Percentiles rank a stretch among this genome's conserved stretches.
Conservation (phyloP, 1,140 invertebrate genomes). For the Scaptomyza montana region DNA sequence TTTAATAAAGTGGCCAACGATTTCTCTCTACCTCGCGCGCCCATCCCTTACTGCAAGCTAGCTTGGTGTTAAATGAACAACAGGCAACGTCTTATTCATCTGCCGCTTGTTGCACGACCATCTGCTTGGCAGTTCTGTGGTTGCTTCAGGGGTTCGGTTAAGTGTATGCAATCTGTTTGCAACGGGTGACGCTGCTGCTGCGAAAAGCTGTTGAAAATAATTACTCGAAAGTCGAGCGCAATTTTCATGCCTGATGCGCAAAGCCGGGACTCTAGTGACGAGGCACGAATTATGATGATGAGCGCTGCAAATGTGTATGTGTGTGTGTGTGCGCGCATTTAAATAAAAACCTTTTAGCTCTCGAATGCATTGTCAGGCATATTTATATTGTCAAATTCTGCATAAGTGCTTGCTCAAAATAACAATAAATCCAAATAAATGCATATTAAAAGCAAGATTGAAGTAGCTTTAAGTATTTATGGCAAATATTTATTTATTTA, state of each 20-base stretch:
- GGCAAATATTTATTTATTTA: not conserved
- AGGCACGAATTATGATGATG: conserved; percentile 9
- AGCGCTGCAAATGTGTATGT: not conserved
- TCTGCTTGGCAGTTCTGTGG: conserved; percentile 3
- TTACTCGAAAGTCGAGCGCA: conserved; percentile 59
- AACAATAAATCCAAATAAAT: not conserved
- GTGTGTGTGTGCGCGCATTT: not conserved
- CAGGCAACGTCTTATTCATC: conserved; percentile 12
- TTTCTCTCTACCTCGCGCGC: not conserved
- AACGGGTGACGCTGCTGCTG: conserved; percentile 31
- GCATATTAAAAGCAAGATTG: no score
- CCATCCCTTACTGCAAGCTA: not conserved
- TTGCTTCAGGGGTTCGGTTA: not conserved
- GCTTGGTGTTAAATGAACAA: conserved; percentile 16
- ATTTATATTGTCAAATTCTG: not conserved
- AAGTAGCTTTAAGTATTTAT: not conserved
- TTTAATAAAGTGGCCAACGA: conserved; percentile 69
- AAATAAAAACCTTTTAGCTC: conserved; percentile 9
- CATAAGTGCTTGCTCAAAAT: not conserved
- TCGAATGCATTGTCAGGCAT: conserved; percentile 22
- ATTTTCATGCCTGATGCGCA: conserved; percentile 24
- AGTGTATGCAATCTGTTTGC: conserved; percentile 60
- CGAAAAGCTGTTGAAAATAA: conserved; percentile 75
- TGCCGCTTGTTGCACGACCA: conserved; percentile 26
- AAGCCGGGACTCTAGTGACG: not conserved